phyloP scores from a whole-genome alignment of 2,113 vertebrate genomes.

The Nesogale talazaci region DNA sequence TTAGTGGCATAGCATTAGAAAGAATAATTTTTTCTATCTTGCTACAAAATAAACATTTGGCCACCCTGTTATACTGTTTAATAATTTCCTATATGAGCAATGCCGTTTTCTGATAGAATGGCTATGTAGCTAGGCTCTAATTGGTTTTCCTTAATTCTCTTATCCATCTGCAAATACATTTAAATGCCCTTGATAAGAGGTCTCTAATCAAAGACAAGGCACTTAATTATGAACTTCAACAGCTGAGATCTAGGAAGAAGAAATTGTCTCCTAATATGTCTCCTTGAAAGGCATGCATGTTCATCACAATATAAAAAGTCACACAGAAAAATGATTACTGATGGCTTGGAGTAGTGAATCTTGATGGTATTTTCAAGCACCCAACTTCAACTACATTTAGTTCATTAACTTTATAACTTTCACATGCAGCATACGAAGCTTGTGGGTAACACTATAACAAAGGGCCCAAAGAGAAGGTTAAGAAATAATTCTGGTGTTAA shows the following conservation, averaged over 20 bases:
- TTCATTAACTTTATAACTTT: slow-evolving; percentile 20
- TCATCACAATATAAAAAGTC: slow-evolving; percentile 34
- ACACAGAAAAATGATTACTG: slow-evolving; percentile 33
- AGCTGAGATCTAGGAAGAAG: not conserved
- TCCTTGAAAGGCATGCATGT: slow-evolving; percentile 34
- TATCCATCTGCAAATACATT: slow-evolving; percentile 3
- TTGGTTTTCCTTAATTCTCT: slow-evolving; percentile 37
- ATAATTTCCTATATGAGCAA: slow-evolving; percentile 51
- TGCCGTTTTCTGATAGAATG: not conserved
- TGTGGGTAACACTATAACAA: not conserved
- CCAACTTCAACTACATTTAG: not conserved
- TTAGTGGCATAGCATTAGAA: not conserved
- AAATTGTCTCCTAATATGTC: not conserved
- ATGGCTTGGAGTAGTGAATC: slow-evolving; percentile 4
- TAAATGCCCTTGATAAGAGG: slow-evolving; percentile 27
- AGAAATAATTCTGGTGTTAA: too few species aligned
- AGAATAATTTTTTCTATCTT: slow-evolving; percentile 55
- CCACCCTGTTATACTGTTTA: slow-evolving; percentile 27
- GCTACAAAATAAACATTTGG: slow-evolving; percentile 41
- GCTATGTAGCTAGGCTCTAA: not conserved
- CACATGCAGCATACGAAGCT: not conserved
- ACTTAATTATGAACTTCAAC: slow-evolving; percentile 37
- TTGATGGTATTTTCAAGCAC: slow-evolving; percentile 28
- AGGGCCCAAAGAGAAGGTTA: too few species aligned
- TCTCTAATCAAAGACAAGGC: not conserved